phyloP scores from a whole-genome alignment of 1,140 invertebrate species.

The Archegozetes longisetosus region DNA sequence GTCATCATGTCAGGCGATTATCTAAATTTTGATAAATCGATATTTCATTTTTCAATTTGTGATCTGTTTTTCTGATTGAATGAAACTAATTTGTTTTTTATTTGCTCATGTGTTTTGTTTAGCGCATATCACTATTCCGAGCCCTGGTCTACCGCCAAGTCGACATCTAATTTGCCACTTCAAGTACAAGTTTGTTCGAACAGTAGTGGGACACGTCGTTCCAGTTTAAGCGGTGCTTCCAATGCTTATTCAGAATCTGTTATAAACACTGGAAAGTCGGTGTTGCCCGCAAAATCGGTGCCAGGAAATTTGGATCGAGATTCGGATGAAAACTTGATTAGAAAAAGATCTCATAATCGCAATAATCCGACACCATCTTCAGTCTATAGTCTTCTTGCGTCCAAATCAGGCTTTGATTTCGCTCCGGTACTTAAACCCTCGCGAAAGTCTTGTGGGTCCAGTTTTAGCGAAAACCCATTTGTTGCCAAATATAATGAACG shows the following conservation, averaged over 20 bases:
- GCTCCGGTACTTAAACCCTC: too few relatives aligned
- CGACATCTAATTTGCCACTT: not conserved
- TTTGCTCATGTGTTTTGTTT: not conserved
- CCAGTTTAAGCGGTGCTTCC: not conserved
- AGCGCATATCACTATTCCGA: not conserved
- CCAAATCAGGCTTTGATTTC: not conserved
- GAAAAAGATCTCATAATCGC: not conserved
- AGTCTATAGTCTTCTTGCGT: not conserved
- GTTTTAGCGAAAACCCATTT: not conserved
- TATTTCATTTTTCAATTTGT: too few relatives aligned
- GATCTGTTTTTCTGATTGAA: too few relatives aligned
- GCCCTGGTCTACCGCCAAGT: not conserved
- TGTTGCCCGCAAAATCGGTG: not conserved
- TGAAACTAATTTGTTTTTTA: not conserved
- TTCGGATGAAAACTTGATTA: not conserved
- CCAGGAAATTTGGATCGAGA: not conserved
- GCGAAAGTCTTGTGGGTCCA: not conserved
- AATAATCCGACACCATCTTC: not conserved
- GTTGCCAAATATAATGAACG: not conserved
- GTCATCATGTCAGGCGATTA: not conserved
- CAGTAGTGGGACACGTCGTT: not conserved
- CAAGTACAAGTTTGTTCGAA: too few relatives aligned
- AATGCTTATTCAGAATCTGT: not conserved
- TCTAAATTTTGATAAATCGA: too few relatives aligned
- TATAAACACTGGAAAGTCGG: not conserved